These are phyloP conservation scores for Sphinx pinastri DNA, from an alignment of 2,888 invertebrate species.

Conservation along the genomic window DNA sequence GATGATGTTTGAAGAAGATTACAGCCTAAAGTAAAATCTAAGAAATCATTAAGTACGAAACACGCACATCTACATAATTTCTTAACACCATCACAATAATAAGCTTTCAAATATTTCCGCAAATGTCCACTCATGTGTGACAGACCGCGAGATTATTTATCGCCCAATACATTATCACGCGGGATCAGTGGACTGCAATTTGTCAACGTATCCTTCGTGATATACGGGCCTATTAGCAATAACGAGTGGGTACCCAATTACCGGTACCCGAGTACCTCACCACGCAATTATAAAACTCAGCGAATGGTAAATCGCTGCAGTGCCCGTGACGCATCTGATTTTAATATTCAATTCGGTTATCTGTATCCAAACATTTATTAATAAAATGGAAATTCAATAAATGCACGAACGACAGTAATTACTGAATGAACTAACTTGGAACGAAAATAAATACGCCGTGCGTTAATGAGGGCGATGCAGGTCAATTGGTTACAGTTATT, in stretches of 20 bases:
- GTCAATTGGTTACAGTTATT: neutral
- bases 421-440: slow-evolving; percentile 21
- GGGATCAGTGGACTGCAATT: slow-evolving; percentile 41
- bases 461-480: neutral
- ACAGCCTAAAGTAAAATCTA: neutral
- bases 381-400: slow-evolving; percentile 2
- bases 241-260: slow-evolving; percentile 51
- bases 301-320: slow-evolving; percentile 12
- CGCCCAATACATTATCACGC: slow-evolving; percentile 31
- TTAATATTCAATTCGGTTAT: slow-evolving; percentile 28
- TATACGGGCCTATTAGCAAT: slow-evolving; percentile 47
- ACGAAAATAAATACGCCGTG: neutral
- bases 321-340: slow-evolving; percentile 11
- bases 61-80: neutral
- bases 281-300: neutral
- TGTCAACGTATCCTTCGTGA: slow-evolving; percentile 43
- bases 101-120: neutral
- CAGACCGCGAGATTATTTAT: slow-evolving; percentile 23
- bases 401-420: slow-evolving; percentile 10
- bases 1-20: neutral
- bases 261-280: slow-evolving; percentile 26
- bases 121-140: slow-evolving; percentile 10
- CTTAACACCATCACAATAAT: neutral
- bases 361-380: slow-evolving; percentile 27
- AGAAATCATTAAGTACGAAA: neutral